Percentiles rank a stretch among this genome's conserved stretches.
These are phyloP conservation scores for Atlantisia rogersi DNA, from an alignment of 2,113 vertebrate genomes.

Conservation along the genomic window DNA sequence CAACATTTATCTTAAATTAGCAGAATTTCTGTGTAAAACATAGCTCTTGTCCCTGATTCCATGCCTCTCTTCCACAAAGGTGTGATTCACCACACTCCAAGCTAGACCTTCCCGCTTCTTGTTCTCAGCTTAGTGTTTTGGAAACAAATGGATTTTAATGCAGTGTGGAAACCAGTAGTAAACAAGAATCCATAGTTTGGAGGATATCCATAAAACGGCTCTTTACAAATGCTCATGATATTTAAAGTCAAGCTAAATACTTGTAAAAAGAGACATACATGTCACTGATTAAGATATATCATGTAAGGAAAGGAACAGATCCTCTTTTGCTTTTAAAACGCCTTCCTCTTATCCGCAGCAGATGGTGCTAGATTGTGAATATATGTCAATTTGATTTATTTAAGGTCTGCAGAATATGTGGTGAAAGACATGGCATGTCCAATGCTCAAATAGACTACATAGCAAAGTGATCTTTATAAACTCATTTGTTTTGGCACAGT, in stretches of 20 bases:
- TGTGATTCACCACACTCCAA: background rate
- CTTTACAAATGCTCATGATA: background rate
- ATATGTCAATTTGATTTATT: constrained; percentile 66
- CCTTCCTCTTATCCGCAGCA: constrained; percentile 25
- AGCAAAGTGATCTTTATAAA: constrained; percentile 29
- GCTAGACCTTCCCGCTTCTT: background rate
- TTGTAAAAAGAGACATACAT: background rate
- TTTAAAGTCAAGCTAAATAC: background rate
- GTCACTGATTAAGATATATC: background rate
- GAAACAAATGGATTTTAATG: background rate
- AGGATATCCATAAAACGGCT: background rate
- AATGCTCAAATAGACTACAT: constrained; percentile 25
- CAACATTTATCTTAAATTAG: background rate
- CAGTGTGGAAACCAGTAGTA: background rate
- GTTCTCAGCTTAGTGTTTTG: background rate
- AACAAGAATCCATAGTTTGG: background rate
- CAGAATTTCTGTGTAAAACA: background rate
- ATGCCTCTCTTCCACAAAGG: background rate
- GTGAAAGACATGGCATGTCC: constrained; percentile 52
- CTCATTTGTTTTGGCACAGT: constrained; percentile 43
- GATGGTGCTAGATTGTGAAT: constrained; percentile 71
- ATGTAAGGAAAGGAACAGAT: background rate
- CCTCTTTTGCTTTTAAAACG: constrained; percentile 10
- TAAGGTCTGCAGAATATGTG: background rate
- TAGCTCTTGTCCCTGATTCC: background rate